Evolutionary conservation across 1,140 invertebrate genomes (phyloP).

Genomic region (Mizuhopecten yessoensis): DNA sequence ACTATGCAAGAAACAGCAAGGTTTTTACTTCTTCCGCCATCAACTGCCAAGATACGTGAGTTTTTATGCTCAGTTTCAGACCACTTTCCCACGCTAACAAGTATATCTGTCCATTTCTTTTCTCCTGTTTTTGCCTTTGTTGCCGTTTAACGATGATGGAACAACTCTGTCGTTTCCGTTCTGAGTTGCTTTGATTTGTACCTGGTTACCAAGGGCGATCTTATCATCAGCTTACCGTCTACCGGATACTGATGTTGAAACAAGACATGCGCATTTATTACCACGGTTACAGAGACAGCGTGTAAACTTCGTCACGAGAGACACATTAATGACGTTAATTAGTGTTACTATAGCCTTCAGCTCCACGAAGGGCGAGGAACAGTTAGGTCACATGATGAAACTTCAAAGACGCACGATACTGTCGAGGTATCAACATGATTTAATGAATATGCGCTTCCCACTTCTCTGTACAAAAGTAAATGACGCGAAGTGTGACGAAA

Average conservation of each 20-base stretch:
- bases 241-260: conserved; percentile 30
- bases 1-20: conserved; percentile 25
- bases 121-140: conserved; percentile 21
- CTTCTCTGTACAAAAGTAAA: neutral
- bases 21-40: conserved; percentile 38
- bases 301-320: neutral
- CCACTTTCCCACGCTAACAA: conserved; percentile 37
- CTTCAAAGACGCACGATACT: neutral
- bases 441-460: no score
- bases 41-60: conserved; percentile 37
- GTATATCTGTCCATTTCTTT: conserved; percentile 29
- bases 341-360: conserved; percentile 11
- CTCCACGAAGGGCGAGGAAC: neutral
- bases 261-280: conserved; percentile 33
- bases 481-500: neutral
- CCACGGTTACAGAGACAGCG: conserved; percentile 23
- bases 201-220: conserved; percentile 14
- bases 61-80: conserved; percentile 27
- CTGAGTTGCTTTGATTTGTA: conserved; percentile 34
- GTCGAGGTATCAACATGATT: neutral
- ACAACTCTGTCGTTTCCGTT: conserved; percentile 32
- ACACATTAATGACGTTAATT: neutral
- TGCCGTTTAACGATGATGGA: conserved; percentile 37
- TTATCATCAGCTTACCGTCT: neutral
- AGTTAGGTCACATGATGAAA: neutral